Conservation (phyloP, 2,888 invertebrate genomes). For the Drosophila peninsularis region DNA sequence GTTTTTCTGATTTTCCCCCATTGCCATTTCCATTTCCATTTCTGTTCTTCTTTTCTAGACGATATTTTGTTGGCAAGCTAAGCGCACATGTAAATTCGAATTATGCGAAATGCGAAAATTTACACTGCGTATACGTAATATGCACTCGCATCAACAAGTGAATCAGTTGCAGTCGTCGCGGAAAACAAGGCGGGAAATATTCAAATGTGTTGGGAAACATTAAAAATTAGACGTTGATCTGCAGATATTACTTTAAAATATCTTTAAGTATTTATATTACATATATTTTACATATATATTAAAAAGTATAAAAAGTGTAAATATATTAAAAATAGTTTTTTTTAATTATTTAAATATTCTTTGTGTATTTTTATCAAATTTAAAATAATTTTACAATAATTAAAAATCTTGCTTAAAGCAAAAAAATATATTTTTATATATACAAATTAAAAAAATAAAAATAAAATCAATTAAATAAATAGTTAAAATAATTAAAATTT, state of each 20-base stretch:
- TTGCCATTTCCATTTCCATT: conserved; percentile 1
- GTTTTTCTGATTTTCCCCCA: conserved; percentile 1
- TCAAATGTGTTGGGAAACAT: conserved; percentile 1
- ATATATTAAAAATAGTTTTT: neutral
- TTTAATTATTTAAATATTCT: conserved; percentile 1
- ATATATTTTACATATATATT: neutral
- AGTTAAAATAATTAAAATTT: too few species aligned
- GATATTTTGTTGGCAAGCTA: conserved; percentile 22
- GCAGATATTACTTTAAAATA: neutral
- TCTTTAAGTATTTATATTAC: neutral
- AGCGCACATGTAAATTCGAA: conserved; percentile 50
- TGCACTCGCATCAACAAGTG: conserved; percentile 64
- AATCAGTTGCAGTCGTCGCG: conserved; percentile 10
- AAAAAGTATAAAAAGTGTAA: too few species aligned
- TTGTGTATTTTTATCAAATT: neutral
- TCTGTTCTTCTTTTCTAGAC: neutral
- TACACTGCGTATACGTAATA: conserved; percentile 64
- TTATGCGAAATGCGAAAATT: conserved; percentile 46
- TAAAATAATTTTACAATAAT: neutral
- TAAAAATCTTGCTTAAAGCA: neutral
- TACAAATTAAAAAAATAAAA: too few species aligned
- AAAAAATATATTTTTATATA: neutral
- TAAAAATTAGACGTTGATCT: neutral
- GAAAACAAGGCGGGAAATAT: conserved; percentile 26
- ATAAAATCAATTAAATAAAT: too few species aligned